These are phyloP conservation scores for Potorous gilbertii DNA, from an alignment of 2,797 vertebrate genomes.

Conservation along the genomic window DNA sequence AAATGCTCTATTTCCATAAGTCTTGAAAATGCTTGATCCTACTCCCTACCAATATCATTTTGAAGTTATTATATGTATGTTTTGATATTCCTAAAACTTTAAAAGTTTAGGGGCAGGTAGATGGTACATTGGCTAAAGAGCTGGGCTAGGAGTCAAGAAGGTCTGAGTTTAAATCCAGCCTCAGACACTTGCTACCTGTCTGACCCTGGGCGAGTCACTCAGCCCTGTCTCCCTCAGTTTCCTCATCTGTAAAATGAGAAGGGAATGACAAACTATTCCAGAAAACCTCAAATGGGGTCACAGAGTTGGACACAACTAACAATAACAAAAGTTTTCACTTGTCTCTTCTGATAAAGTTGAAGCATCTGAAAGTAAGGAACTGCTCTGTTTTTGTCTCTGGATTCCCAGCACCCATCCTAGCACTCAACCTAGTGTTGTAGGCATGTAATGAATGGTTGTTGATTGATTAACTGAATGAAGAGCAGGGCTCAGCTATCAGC, in stretches of 20 bases:
- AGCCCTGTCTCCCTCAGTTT: neutral
- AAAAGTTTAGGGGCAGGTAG: neutral
- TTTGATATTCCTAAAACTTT: neutral
- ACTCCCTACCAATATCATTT: neutral
- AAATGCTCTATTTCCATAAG: neutral
- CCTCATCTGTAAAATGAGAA: neutral
- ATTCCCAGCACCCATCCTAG: neutral
- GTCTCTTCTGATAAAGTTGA: neutral
- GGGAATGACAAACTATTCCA: too few relatives aligned
- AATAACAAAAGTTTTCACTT: too few relatives aligned
- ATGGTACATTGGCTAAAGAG: neutral
- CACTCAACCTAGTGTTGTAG: neutral
- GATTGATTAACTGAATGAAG: neutral
- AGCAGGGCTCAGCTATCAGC: too few relatives aligned
- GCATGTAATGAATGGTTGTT: neutral
- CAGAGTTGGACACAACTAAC: too few relatives aligned
- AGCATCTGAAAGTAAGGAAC: neutral
- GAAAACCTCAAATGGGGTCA: too few relatives aligned
- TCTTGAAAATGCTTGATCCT: neutral
- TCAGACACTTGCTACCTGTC: neutral
- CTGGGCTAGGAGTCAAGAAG: neutral
- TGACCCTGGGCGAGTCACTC: neutral
- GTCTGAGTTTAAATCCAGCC: neutral
- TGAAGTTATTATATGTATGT: neutral
- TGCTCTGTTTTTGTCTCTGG: neutral